Base-by-base conservation (phyloP, 1,140 invertebrate genomes). In the Steinernema khuongi region DNA sequence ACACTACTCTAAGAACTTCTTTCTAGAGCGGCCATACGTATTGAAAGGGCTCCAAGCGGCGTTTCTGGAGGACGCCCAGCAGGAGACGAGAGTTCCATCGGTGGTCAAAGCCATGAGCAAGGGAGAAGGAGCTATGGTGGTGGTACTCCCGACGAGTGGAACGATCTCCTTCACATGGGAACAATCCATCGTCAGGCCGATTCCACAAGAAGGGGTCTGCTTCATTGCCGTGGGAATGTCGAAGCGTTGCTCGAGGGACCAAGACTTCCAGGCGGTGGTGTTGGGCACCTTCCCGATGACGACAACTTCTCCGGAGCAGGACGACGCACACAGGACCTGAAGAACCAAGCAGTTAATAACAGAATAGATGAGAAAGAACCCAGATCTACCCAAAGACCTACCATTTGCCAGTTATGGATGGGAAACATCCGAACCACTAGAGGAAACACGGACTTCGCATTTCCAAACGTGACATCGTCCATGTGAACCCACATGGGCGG, bases 331-430 rank as follows among this genome's bases (percentile, higher is more conserved):
- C 36, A 41, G 36, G 7, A 41, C 36, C 36, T 41, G 7, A 41
- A 41, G n/a, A 7, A 41, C 7, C n/a, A 7, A 7, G n/a, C n/a
- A 41, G 7, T 41, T 41, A 41, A 41, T 41, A 7, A 41, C 36
- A 41, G n/a, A n/a, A 41, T 41, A 41, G 36, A n/a, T n/a, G n/a
- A n/a, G n/a, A n/a, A n/a, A n/a, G n/a, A n/a, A n/a, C n/a, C n/a
- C n/a, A n/a, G n/a, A n/a, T n/a, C n/a, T n/a, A n/a, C n/a, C n/a
- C n/a, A 31, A n/a, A 68, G 22, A 68, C 68, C 26, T 14, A 74
- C 71, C 1, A 75, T 29, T 31, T 74, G 67, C 70, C 74, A 76
- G 71, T 44, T 30, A 11, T 72, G 74, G 17, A 76, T 33, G 1
- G 71, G 28, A 22, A 31, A 22, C 17, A 66, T 67, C 17, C 41